A percentile compares a stretch with the other conserved stretches of the same genome.
These are phyloP conservation scores for Phacellophora camtschatica DNA, from an alignment of 30 jellyfish, hydroid and myxozoan genomes.

Conservation along the genomic window DNA sequence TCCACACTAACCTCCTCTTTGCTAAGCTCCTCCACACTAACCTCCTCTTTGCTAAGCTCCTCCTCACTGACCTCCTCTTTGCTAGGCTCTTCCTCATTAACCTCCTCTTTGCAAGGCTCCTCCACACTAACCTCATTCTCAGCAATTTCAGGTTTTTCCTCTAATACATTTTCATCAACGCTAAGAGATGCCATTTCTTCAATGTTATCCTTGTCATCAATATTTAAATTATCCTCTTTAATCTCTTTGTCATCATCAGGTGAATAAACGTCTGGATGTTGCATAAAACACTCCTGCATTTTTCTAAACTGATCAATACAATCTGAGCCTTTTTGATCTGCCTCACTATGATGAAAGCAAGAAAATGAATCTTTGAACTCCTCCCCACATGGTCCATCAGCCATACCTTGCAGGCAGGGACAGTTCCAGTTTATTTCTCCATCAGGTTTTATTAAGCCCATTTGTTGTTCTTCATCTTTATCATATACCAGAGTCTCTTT, in stretches of 20 bases:
- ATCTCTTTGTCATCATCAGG: constrained; percentile 63
- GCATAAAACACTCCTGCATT: constrained; percentile 95
- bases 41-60: too few species aligned
- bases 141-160: neutral
- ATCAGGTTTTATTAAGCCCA: constrained; percentile 87
- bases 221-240: neutral
- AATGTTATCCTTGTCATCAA: neutral
- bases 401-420: constrained; percentile 99
- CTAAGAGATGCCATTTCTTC: too few species aligned
- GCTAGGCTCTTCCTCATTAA: too few species aligned
- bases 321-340: constrained; percentile 96
- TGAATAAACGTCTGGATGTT: constrained; percentile 84
- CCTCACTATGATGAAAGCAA: constrained; percentile 94
- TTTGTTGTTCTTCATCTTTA: constrained; percentile 78
- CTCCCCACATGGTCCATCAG: constrained; percentile 99
- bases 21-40: too few species aligned
- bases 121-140: neutral
- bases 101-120: too few species aligned
- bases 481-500: constrained; percentile 39
- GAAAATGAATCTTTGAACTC: constrained; percentile 90
- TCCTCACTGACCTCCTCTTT: too few species aligned
- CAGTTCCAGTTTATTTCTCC: constrained; percentile 99
- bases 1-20: too few species aligned
- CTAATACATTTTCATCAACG: neutral
- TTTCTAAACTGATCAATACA: constrained; percentile 78